Evolutionary conservation across 1,140 invertebrate species (phyloP).

Genomic region (Lucilia cuprina): DNA sequence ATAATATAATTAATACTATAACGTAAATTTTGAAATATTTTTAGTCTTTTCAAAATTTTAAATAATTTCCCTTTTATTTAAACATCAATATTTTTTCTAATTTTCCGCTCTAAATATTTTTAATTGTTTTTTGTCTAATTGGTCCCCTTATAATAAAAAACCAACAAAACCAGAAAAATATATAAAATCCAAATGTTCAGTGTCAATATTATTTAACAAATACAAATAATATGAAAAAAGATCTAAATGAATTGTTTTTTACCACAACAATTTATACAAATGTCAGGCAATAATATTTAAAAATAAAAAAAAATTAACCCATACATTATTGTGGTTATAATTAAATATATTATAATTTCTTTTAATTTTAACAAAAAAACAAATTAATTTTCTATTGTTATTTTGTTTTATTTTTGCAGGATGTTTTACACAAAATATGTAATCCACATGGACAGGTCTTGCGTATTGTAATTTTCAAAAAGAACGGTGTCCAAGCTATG

Average conservation of each 20-base stretch:
- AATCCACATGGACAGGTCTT: constrained; percentile 93
- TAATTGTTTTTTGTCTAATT: neutral
- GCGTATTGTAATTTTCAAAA: constrained; percentile 98
- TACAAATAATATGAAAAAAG: neutral
- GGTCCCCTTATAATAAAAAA: neutral
- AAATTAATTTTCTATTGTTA: constrained; percentile 54
- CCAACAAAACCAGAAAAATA: neutral
- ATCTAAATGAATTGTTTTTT: neutral
- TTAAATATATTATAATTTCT: neutral
- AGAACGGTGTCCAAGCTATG: constrained; percentile 98
- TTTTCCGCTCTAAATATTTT: neutral
- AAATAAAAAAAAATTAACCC: no score
- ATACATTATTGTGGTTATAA: neutral
- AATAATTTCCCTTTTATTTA: neutral
- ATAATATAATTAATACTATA: no score
- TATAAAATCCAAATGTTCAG: no score
- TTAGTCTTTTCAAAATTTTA: no score
- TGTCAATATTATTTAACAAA: neutral
- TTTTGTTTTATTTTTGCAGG: constrained; percentile 76
- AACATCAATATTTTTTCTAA: no score
- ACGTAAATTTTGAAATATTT: no score
- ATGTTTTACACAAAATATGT: constrained; percentile 97
- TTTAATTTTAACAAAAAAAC: no score
- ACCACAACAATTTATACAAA: neutral
- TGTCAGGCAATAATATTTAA: neutral